A percentile compares a stretch with the other conserved stretches of the same genome.
phyloP scores from a whole-genome alignment of 2,113 vertebrate genomes.

The Colistium nudipinnis region DNA sequence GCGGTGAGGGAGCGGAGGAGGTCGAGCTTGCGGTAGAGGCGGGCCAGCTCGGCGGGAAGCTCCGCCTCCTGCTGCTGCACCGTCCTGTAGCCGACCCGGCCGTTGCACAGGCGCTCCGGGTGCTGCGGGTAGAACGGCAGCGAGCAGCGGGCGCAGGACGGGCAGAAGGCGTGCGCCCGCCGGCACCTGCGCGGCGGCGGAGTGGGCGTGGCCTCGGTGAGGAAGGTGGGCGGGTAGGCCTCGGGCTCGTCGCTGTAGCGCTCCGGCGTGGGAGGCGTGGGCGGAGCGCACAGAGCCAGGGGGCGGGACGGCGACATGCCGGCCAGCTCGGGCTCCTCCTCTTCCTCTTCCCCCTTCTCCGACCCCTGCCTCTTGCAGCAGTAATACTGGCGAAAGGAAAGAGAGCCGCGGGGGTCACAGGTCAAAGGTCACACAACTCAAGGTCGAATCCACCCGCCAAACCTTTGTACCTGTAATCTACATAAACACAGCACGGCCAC shows the following conservation, averaged over 20 bases:
- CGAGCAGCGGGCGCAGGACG: conserved; percentile 85
- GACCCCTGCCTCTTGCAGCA: conserved; percentile 92
- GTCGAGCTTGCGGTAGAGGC: conserved; percentile 88
- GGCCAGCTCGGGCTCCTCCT: conserved; percentile 89
- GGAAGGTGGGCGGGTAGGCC: conserved; percentile 72
- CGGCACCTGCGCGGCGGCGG: conserved; percentile 64
- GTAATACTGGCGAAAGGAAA: conserved; percentile 93
- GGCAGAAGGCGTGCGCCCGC: conserved; percentile 85
- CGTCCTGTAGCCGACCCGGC: conserved; percentile 85
- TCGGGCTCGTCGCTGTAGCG: conserved; percentile 55
- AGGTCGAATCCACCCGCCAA: no score
- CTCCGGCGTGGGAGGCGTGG: conserved; percentile 70
- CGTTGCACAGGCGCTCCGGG: conserved; percentile 85
- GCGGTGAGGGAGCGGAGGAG: conserved; percentile 88
- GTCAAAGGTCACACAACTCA: no score
- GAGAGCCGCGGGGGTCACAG: no score
- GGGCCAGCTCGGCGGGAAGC: conserved; percentile 77
- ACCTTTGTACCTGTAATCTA: conserved; percentile 86
- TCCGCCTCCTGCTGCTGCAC: conserved; percentile 88
- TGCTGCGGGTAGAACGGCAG: conserved; percentile 89
- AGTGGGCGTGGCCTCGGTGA: conserved; percentile 80
- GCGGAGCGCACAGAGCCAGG: conserved; percentile 81
- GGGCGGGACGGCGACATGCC: conserved; percentile 79
- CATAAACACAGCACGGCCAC: conserved; percentile 90
- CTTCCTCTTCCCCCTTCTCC: conserved; percentile 83